Conservation (phyloP, 2,113 vertebrate species). For the Spermophilus dauricus region DNA sequence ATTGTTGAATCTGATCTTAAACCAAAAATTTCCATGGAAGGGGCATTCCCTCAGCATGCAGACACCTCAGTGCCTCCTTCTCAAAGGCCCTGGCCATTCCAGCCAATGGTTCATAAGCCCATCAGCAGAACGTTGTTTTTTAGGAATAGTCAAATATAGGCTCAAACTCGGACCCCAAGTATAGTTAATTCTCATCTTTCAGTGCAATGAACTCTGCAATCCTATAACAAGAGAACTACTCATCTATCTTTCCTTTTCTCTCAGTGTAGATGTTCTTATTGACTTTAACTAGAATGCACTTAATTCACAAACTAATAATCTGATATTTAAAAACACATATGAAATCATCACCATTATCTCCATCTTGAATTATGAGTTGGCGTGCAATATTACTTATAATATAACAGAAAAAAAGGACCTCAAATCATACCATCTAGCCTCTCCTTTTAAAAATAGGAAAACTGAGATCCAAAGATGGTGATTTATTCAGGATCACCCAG, state of each 20-base stretch:
- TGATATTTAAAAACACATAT: not conserved
- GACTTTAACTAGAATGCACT: not conserved
- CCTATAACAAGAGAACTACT: not conserved
- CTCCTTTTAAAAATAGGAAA: not conserved
- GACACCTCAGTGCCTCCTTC: rapidly evolving
- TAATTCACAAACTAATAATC: not conserved
- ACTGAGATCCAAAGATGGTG: not conserved
- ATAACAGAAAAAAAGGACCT: not conserved
- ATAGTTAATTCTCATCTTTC: not conserved
- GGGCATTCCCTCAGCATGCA: not conserved
- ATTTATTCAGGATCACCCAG: not conserved
- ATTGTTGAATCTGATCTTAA: not conserved
- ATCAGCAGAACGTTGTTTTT: not conserved
- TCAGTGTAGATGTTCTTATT: not conserved
- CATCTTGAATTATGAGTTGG: not conserved
- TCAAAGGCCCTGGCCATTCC: not conserved
- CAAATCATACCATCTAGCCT: not conserved
- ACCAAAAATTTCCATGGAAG: not conserved
- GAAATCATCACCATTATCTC: not conserved
- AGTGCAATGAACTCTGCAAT: not conserved
- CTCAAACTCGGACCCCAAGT: not conserved
- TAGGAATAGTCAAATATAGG: not conserved
- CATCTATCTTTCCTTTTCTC: not conserved
- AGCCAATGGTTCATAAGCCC: not conserved
- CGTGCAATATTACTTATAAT: not conserved